Base-by-base conservation (phyloP, 2,797 vertebrate genomes). In the Danio kyathit region DNA sequence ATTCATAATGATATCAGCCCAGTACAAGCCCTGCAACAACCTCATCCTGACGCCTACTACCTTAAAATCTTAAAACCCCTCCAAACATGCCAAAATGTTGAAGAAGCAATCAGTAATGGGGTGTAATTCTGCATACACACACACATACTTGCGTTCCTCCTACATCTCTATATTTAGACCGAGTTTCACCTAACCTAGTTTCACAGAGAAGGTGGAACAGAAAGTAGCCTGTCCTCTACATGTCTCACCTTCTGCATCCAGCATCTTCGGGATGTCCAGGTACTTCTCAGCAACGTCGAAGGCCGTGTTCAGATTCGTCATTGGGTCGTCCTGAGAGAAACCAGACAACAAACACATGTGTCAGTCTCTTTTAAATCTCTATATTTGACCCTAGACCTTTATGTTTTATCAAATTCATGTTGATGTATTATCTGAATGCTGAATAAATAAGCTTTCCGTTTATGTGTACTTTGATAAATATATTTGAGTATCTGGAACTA, bases 201-300 rank as follows among this genome's bases (percentile, higher is more conserved):
- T 66, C 10, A 49, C 11, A 72, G 54, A 49, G 60, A 48, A 71
- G 29, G 70, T 17, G 77, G 63, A 79, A 67, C 69, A 13, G 38
- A 49, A 5, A 79, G 73, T 70, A 79, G 57, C 57, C 12, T 76
- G 48, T 59, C 46, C 43, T 43, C 57, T 44, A 17, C 5, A 56
- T 19, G 29, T 63, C 92, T 95, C 91, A 97, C 97, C 97, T 96
- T 98, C 97, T 85, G 97, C 97, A 74, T 98, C 97, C 93, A 98
- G 87, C 97, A 98, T 98, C 89, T 98, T 98, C n/a, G 96, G 97
- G 88, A 98, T 98, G 94, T 98, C 97, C 89, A 98, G 91, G 64
- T 96, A 97, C 81, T 97, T 96, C 89, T 98, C 97, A 43, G 97
- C 97, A 86, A 98, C 97, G 48, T 98, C 97, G 80, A 98, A 98